These are phyloP conservation scores for Turritopsis rubra DNA, from an alignment of 30 jellyfish, hydroid and myxozoan genomes.

Conservation along the genomic window DNA sequence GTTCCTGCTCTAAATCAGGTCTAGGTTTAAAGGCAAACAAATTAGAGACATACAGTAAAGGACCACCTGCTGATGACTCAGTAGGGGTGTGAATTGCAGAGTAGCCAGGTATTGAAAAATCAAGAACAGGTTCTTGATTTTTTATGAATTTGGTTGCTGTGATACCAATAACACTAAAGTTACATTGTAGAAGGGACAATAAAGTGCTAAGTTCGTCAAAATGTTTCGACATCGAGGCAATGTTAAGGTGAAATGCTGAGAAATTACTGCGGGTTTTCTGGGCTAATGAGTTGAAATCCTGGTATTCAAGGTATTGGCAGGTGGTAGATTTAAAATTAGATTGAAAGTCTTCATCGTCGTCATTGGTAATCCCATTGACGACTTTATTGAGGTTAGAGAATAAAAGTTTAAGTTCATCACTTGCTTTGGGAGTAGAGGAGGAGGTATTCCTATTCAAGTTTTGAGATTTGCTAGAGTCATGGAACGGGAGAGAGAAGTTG, in stretches of 20 bases:
- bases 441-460: not conserved
- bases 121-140: not conserved
- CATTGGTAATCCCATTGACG: not conserved
- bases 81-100: not conserved
- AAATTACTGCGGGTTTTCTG: not conserved
- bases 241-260: not conserved
- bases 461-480: not conserved
- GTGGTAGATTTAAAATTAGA: not conserved
- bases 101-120: not conserved
- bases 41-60: not conserved
- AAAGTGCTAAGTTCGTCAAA: not conserved
- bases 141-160: not conserved
- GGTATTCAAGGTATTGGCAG: not conserved
- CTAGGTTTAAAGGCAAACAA: not conserved
- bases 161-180: not conserved
- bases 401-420: not conserved
- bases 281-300: not conserved
- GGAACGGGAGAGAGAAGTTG: not conserved
- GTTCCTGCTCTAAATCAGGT: not conserved
- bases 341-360: not conserved
- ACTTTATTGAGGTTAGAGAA: not conserved
- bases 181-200: not conserved
- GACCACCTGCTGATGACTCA: not conserved
- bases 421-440: not conserved
- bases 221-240: not conserved